phyloP scores from a whole-genome alignment of 92 coral and sea anemone species.

The Palythoa grandiflora region DNA sequence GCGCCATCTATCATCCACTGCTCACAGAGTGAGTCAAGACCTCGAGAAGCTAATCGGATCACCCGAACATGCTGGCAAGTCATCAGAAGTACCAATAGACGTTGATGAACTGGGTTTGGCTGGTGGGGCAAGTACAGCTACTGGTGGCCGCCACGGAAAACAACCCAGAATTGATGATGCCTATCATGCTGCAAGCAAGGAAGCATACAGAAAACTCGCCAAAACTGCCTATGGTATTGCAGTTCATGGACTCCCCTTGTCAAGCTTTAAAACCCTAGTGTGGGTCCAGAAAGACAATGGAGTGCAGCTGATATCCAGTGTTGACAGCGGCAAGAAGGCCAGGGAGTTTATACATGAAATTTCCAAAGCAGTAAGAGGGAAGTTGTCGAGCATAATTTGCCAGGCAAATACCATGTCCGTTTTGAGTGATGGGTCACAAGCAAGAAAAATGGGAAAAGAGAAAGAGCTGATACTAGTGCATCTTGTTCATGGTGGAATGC shows the following conservation, averaged over 20 bases:
- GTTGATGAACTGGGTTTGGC: conserved; percentile 19
- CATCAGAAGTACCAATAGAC: conserved; percentile 36
- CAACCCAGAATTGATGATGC: conserved; percentile 38
- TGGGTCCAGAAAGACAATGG: conserved; percentile 55
- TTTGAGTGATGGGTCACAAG: conserved; percentile 60
- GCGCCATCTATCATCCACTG: conserved; percentile 46
- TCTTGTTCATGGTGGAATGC: conserved; percentile 48
- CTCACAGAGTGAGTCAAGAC: conserved; percentile 37
- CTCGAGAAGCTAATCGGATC: conserved; percentile 38
- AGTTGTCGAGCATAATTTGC: conserved; percentile 51
- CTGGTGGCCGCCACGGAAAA: conserved; percentile 28
- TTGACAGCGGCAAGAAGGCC: conserved; percentile 56
- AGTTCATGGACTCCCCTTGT: conserved; percentile 52
- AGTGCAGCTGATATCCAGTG: conserved; percentile 48
- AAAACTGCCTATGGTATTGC: conserved; percentile 54
- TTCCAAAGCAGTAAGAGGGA: conserved; percentile 52
- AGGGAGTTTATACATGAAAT: conserved; percentile 60
- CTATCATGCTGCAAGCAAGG: conserved; percentile 39
- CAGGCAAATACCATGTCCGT: conserved; percentile 49
- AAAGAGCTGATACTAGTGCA: conserved; percentile 55
- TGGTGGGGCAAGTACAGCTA: conserved; percentile 39
- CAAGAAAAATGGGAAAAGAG: conserved; percentile 49
- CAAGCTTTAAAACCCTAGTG: conserved; percentile 48
- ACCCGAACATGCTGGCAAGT: conserved; percentile 34
- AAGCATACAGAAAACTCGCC: conserved; percentile 54